A percentile compares a stretch with the other conserved stretches of the same genome.
Evolutionary conservation across 2,797 vertebrate genomes (phyloP).

Genomic region (Danio choprae): DNA sequence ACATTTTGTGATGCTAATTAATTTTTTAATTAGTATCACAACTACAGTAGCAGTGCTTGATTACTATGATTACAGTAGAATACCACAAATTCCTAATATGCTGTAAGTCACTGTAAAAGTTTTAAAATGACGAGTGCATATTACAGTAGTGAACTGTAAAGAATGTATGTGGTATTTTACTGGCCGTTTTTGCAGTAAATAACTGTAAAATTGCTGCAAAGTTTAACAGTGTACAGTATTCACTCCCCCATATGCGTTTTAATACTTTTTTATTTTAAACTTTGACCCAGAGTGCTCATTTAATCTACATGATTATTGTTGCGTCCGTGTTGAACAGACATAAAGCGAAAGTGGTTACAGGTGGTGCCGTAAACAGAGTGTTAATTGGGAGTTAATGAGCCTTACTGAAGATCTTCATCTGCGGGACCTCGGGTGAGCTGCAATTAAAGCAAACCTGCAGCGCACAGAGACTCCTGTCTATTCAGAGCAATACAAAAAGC

Average conservation of each 20-base stretch:
- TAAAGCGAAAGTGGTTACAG: constrained; percentile 31
- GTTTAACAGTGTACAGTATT: not conserved
- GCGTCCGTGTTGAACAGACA: constrained; percentile 13
- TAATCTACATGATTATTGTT: not conserved
- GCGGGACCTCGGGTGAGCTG: constrained; percentile 36
- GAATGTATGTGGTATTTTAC: no score
- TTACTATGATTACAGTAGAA: no score
- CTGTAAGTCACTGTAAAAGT: no score
- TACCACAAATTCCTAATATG: no score
- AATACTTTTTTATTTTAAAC: not conserved
- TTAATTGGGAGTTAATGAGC: constrained; percentile 60
- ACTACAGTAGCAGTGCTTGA: no score
- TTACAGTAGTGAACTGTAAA: not conserved
- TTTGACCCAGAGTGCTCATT: not conserved
- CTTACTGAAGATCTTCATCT: constrained; percentile 54
- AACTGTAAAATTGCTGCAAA: not conserved
- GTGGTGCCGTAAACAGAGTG: constrained; percentile 52
- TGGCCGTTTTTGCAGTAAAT: no score
- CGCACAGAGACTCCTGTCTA: constrained; percentile 26
- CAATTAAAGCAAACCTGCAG: constrained; percentile 55
- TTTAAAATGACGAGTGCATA: no score
- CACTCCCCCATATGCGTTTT: not conserved
- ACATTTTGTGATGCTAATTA: no score
- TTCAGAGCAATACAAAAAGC: constrained; percentile 46
- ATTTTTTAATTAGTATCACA: no score